Base-by-base conservation (phyloP, 1,140 invertebrate genomes). In the Semibalanus balanoides region DNA sequence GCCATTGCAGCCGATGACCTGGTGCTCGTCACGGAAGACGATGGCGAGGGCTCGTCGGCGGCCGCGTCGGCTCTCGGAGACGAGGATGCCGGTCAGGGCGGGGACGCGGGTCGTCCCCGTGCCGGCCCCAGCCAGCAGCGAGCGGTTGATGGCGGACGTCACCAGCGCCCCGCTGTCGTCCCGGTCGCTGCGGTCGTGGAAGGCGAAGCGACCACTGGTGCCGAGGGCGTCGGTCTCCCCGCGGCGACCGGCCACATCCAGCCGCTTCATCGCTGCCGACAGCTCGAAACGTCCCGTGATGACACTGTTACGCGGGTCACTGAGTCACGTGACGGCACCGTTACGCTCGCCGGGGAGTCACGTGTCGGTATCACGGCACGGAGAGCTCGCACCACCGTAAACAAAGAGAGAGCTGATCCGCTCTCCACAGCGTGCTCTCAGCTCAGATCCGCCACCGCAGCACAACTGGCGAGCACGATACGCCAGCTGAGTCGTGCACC, bases 1-100 rank as follows among this genome's bases (percentile, higher is more conserved):
- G 73, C 93, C 93, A 25, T 93, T 93, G 80, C 89, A 93, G 64
- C 93, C 93, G 79, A 94, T 94, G 72, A 94, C 87, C 81, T 92
- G 89, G 73, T 87, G 87, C 30, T 92, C 87, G 81, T 90, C 88
- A 77, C 89, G 88, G 9, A 78, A 14, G 75, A 64, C 19, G 76
- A 78, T 30, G 76, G 76, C 30, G 76, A 76, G 72, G 75, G 77
- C 28, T 78, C 78, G 73, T 76, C 76, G 51, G 75, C 75, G 40
- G 71, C 40, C 64, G 74, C 75, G 72, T 43, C 76, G 70, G 74
- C 75, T 70, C 74, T 75, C 51, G 64, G 73, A 76, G 78, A 74
- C 7, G 70, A 74, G 27, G 76, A 73, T 72, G 74, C 29, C 3
- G 77, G 77, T 25, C 14, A 64, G 9, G 7, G 51, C 51, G 7